Conservation (phyloP, 2,888 invertebrate genomes). For the Seladonia tumulorum region DNA sequence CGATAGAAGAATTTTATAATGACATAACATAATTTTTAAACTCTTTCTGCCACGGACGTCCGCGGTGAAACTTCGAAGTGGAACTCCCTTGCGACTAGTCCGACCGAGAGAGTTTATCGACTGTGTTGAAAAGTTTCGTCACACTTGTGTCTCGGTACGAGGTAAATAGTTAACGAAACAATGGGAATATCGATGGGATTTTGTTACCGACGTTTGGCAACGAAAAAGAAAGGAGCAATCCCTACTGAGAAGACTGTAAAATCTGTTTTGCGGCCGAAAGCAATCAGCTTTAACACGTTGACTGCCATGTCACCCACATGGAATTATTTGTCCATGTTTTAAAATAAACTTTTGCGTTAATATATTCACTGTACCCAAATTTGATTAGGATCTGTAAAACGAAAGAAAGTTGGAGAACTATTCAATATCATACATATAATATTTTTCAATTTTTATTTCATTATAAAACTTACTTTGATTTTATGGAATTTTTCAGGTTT, state of each 20-base stretch:
- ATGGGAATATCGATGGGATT: conserved; percentile 1
- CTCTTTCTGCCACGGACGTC: conserved; percentile 1
- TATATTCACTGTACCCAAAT: no score
- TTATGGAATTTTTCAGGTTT: no score
- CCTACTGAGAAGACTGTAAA: neutral
- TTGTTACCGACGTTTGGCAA: neutral
- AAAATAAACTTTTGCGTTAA: no score
- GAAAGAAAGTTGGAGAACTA: no score
- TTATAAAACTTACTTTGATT: no score
- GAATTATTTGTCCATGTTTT: no score
- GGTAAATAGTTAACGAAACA: neutral
- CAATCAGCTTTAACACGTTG: no score
- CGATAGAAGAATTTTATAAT: neutral
- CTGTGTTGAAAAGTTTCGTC: conserved; percentile 24
- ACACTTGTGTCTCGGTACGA: neutral
- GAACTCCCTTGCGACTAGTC: neutral
- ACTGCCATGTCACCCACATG: no score
- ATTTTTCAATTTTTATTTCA: no score
- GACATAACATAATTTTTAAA: neutral
- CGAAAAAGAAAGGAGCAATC: neutral
- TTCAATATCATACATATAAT: no score
- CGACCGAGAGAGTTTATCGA: conserved; percentile 54
- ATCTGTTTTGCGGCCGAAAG: neutral
- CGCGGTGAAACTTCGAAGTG: neutral
- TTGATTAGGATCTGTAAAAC: no score